phyloP scores from a whole-genome alignment of 2,113 vertebrate species.

The Lucifuga dentata region DNA sequence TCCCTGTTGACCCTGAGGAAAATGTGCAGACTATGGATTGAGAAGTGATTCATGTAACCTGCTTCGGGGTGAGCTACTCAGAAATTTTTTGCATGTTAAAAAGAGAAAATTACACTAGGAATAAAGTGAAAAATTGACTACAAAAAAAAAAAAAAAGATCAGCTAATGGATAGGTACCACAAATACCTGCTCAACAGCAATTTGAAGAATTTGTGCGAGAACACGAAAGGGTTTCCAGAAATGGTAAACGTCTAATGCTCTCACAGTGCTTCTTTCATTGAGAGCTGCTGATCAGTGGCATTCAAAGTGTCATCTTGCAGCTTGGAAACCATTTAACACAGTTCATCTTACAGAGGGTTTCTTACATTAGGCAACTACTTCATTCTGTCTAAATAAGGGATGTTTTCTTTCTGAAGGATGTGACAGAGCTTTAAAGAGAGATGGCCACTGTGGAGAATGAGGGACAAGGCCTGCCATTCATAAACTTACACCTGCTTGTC shows the following conservation, averaged over 20 bases:
- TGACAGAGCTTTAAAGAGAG: constrained; percentile 70
- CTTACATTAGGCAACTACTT: constrained; percentile 60
- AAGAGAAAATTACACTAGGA: constrained; percentile 51
- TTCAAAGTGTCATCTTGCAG: constrained; percentile 69
- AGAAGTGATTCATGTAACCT: constrained; percentile 61
- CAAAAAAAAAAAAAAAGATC: constrained; percentile 9
- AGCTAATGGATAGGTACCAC: constrained; percentile 14
- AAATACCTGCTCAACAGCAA: constrained; percentile 57
- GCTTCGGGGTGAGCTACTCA: constrained; percentile 59
- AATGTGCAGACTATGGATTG: constrained; percentile 75
- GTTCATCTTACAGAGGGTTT: constrained; percentile 54
- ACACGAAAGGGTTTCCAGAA: constrained; percentile 22
- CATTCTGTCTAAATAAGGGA: constrained; percentile 72
- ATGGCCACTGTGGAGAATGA: constrained; percentile 57
- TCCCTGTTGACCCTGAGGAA: constrained; percentile 79
- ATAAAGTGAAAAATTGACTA: constrained; percentile 45
- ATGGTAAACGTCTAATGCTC: constrained; percentile 48
- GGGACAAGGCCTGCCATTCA: constrained; percentile 84
- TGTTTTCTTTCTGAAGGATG: constrained; percentile 74
- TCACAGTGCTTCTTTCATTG: constrained; percentile 42
- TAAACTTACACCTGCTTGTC: constrained; percentile 80
- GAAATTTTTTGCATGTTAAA: constrained; percentile 28
- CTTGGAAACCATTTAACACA: constrained; percentile 62
- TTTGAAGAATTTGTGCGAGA: constrained; percentile 28
- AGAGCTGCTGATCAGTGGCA: constrained; percentile 67